These are phyloP conservation scores for Gymnoscelis rufifasciata DNA, from an alignment of 2,888 invertebrate genomes.

Conservation along the genomic window DNA sequence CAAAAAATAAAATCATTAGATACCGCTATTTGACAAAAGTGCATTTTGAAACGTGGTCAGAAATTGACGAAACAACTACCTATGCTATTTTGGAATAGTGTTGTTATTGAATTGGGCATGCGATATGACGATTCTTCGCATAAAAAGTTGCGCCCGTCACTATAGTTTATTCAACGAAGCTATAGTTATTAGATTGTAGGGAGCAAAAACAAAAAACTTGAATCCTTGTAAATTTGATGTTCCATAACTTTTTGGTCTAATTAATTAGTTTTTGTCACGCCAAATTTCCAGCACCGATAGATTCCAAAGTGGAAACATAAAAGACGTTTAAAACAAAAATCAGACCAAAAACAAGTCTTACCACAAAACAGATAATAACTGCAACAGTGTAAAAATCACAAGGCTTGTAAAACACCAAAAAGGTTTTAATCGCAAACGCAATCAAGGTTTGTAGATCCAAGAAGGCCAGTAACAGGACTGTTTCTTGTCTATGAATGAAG, in stretches of 20 bases:
- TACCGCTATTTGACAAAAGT: neutral
- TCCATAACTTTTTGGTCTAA: no score
- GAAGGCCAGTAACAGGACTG: slow-evolving; percentile 47
- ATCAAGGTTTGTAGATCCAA: slow-evolving; percentile 39
- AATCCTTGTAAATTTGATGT: no score
- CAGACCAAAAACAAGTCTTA: slow-evolving; percentile 58
- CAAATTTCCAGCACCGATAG: neutral
- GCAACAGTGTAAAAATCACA: slow-evolving; percentile 64
- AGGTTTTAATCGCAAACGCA: slow-evolving; percentile 46
- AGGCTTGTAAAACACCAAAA: slow-evolving; percentile 57
- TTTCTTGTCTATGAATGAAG: neutral
- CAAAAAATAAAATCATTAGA: slow-evolving; percentile 5
- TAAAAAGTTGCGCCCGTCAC: no score
- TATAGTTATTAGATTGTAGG: no score
- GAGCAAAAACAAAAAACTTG: no score
- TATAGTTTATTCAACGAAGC: no score
- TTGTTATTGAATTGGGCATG: no score
- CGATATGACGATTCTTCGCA: no score
- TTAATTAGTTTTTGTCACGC: no score
- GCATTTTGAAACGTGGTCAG: neutral
- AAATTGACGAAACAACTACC: neutral
- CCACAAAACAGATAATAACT: slow-evolving; percentile 63
- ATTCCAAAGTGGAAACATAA: slow-evolving; percentile 14
- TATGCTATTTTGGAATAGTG: no score
- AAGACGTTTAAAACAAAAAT: slow-evolving; percentile 49